These are phyloP conservation scores for Drosophila phalerata DNA, from an alignment of 2,888 invertebrate species.

Conservation along the genomic window DNA sequence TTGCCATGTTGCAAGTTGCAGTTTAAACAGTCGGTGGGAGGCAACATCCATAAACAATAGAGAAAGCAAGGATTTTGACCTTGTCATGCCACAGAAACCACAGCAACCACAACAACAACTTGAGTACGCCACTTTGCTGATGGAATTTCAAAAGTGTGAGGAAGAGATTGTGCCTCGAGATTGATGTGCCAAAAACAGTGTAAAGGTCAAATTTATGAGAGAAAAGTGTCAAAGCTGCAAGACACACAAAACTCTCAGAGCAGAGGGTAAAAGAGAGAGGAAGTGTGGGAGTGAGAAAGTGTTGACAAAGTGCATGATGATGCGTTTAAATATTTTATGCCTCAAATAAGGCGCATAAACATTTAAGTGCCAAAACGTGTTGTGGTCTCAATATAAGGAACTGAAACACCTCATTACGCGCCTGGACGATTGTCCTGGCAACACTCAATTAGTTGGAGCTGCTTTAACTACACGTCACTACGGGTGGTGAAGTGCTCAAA, in stretches of 20 bases:
- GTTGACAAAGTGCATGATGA: constrained; percentile 71
- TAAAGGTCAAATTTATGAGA: constrained; percentile 75
- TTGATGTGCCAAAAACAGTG: constrained; percentile 64
- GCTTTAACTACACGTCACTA: constrained; percentile 36
- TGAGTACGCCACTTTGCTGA: constrained; percentile 59
- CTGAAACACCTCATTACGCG: constrained; percentile 40
- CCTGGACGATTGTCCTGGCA: constrained; percentile 39
- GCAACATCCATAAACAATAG: constrained; percentile 56
- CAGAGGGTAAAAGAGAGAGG: background rate
- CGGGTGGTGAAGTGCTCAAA: background rate
- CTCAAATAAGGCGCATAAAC: constrained; percentile 65
- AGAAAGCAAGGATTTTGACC: constrained; percentile 36
- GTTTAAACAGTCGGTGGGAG: constrained; percentile 44
- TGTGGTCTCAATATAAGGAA: constrained; percentile 26
- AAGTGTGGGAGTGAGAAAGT: constrained; percentile 20
- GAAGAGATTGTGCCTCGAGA: constrained; percentile 37
- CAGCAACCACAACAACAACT: constrained; percentile 22
- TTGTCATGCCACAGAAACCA: constrained; percentile 43
- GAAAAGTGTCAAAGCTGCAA: constrained; percentile 48
- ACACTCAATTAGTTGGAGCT: constrained; percentile 54
- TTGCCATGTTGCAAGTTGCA: constrained; percentile 43
- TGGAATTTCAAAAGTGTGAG: constrained; percentile 44
- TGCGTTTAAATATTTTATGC: constrained; percentile 76
- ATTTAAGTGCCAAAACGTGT: constrained; percentile 78
- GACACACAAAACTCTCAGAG: constrained; percentile 2